Percentiles rank a stretch among this genome's conserved stretches.
phyloP scores from a whole-genome alignment of 1,140 invertebrate species.

The Formica exsecta region DNA sequence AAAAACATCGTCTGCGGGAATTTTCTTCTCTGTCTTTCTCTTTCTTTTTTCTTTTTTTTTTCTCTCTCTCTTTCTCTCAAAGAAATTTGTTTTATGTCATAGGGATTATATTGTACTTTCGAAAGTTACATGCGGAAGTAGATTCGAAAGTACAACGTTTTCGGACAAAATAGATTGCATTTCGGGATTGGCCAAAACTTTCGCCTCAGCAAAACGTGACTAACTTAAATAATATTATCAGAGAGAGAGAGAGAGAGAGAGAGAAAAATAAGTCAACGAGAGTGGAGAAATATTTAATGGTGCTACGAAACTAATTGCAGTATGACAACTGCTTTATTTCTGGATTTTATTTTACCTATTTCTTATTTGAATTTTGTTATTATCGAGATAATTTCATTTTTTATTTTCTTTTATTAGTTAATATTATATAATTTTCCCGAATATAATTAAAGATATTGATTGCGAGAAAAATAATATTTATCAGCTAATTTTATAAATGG shows the following conservation, averaged over 20 bases:
- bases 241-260: not conserved
- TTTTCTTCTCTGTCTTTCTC: not conserved
- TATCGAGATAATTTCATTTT: not conserved
- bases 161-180: conserved; percentile 1
- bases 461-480: not conserved
- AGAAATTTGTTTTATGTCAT: conserved; percentile 5
- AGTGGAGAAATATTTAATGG: not conserved
- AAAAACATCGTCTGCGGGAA: conserved; percentile 1
- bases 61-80: not conserved
- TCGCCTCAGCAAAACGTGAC: not conserved
- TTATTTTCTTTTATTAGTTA: conserved; percentile 4
- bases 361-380: not conserved
- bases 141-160: conserved; percentile 18
- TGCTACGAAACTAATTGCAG: not conserved
- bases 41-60: too few species aligned
- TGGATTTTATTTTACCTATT: not conserved
- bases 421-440: not conserved
- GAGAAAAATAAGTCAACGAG: not conserved
- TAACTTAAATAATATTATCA: not conserved
- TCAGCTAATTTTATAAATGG: too few species aligned
- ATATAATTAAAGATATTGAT: not conserved
- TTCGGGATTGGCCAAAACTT: not conserved
- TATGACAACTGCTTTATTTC: not conserved
- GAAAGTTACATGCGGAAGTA: not conserved
- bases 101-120: conserved; percentile 25